Conservation (phyloP, 2,113 vertebrate genomes). For the Anser cygnoides region DNA sequence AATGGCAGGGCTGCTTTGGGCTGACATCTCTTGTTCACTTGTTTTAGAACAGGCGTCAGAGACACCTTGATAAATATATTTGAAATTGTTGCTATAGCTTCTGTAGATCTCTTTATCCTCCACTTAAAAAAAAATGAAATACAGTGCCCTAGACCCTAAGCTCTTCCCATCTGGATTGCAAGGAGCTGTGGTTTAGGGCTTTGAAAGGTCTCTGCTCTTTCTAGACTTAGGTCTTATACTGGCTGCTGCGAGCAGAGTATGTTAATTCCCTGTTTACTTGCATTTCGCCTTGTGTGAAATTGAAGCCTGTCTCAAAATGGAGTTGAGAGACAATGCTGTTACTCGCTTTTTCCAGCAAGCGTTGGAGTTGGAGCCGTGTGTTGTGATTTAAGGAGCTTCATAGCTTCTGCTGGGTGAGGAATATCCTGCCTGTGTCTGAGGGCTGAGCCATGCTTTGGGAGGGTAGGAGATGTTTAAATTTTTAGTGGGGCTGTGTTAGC, state of each 20-base stretch:
- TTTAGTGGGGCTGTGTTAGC: not conserved
- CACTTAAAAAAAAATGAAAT: rapidly evolving
- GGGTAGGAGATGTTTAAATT: not conserved
- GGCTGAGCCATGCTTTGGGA: rapidly evolving
- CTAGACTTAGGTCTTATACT: not conserved
- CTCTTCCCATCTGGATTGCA: not conserved
- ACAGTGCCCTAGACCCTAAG: rapidly evolving
- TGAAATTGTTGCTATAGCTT: not conserved
- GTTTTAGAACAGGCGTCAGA: not conserved
- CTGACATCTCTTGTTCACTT: not conserved
- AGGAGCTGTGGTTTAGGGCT: not conserved
- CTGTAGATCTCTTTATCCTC: not conserved
- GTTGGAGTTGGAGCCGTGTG: not conserved
- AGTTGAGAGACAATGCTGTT: slow-evolving; percentile 25
- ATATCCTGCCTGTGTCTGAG: not conserved
- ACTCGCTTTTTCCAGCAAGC: not conserved
- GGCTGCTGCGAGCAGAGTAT: not conserved
- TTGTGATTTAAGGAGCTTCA: not conserved
- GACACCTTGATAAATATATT: not conserved
- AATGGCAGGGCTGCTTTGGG: too few species aligned
- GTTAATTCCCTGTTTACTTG: not conserved
- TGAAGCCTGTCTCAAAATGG: not conserved
- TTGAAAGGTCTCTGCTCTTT: not conserved
- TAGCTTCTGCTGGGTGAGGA: not conserved
- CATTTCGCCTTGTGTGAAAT: not conserved